A percentile compares a stretch with the other conserved stretches of the same genome.
Evolutionary conservation across 2,888 invertebrate genomes (phyloP).

Genomic region (Calliopum simillimum): DNA sequence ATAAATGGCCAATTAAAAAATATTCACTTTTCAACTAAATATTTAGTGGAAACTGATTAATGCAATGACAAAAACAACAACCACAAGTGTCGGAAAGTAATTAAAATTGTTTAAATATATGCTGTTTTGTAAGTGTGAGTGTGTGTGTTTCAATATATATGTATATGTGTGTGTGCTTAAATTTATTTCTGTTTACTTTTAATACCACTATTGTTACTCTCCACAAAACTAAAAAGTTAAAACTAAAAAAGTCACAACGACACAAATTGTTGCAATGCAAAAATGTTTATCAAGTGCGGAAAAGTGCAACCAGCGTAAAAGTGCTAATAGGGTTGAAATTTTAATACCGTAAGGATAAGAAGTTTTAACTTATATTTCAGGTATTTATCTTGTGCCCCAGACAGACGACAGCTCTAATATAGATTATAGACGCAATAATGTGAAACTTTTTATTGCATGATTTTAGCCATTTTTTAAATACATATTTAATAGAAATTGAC

Average conservation of each 20-base stretch:
- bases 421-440: too few relatives aligned
- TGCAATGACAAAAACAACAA: slow-evolving; percentile 17
- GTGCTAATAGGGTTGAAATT: not conserved
- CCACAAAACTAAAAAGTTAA: not conserved
- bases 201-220: too few relatives aligned
- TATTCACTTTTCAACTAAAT: slow-evolving; percentile 18
- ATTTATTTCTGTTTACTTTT: too few relatives aligned
- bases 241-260: too few relatives aligned
- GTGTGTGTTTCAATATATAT: not conserved
- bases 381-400: too few relatives aligned
- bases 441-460: too few relatives aligned
- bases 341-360: too few relatives aligned
- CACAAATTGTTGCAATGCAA: not conserved
- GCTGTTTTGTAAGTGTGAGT: not conserved
- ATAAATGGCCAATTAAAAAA: slow-evolving; percentile 29
- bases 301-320: slow-evolving; percentile 1
- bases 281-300: not conserved
- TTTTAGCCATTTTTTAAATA: too few relatives aligned
- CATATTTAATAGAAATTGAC: too few relatives aligned
- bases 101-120: slow-evolving; percentile 8
- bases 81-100: slow-evolving; percentile 6
- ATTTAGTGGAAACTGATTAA: slow-evolving; percentile 3
- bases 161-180: not conserved
- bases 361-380: too few relatives aligned
- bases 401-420: too few relatives aligned